phyloP scores from a whole-genome alignment of 2,113 vertebrate species.

The Nannospalax galili region DNA sequence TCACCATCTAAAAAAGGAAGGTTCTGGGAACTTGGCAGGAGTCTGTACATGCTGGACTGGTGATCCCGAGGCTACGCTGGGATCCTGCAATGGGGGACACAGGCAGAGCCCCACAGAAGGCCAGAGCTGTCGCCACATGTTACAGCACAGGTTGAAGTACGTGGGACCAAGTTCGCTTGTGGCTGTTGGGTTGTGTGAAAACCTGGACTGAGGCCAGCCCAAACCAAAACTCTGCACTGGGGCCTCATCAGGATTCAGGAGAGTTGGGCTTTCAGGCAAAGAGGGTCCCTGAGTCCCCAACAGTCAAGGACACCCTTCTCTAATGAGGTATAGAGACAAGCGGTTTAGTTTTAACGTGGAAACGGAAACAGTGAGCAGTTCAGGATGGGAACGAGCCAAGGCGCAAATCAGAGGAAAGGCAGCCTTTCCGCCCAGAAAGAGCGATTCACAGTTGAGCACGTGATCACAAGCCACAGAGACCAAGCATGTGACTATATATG shows the following conservation, averaged over 20 bases:
- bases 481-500: not conserved
- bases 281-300: not conserved
- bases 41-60: not conserved
- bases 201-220: not conserved
- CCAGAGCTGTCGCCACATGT: not conserved
- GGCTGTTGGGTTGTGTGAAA: not conserved
- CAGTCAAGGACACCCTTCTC: not conserved
- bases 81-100: not conserved
- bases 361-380: not conserved
- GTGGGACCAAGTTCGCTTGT: not conserved
- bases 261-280: not conserved
- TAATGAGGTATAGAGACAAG: not conserved
- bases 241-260: too few species aligned
- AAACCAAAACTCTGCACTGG: too few species aligned
- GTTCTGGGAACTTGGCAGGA: constrained; percentile 55
- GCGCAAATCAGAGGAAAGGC: not conserved
- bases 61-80: not conserved
- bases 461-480: not conserved
- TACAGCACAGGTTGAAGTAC: not conserved
- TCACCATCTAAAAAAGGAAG: not conserved
- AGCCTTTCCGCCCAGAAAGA: not conserved
- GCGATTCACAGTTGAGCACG: not conserved
- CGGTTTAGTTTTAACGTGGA: not conserved
- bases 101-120: not conserved
- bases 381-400: not conserved